A percentile compares a stretch with the other conserved stretches of the same genome.
Conservation (phyloP, 1,140 invertebrate species). For the Popillia japonica region DNA sequence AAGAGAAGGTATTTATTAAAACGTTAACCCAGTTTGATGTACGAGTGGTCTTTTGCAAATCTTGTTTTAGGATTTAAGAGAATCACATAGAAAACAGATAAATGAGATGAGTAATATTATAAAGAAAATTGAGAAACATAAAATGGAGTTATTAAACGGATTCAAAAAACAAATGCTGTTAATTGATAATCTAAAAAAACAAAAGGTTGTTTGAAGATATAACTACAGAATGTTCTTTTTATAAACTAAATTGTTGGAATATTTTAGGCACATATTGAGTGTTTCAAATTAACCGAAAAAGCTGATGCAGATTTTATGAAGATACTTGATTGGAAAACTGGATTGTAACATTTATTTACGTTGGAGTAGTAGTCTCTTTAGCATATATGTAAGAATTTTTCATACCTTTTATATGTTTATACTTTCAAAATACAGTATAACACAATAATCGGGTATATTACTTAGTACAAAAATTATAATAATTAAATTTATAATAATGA, state of each 20-base stretch:
- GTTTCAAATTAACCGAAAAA: conserved; percentile 59
- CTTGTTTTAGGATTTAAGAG: conserved; percentile 60
- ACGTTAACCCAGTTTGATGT: neutral
- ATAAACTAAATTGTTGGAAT: neutral
- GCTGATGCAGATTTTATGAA: conserved; percentile 62
- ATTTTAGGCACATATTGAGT: conserved; percentile 61
- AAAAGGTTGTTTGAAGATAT: conserved; percentile 59
- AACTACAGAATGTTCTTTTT: neutral
- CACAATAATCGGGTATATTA: neutral
- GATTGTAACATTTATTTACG: conserved; percentile 37
- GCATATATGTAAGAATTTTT: neutral
- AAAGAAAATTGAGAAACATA: conserved; percentile 63
- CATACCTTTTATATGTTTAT: neutral
- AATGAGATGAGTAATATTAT: conserved; percentile 58
- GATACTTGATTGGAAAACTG: conserved; percentile 61
- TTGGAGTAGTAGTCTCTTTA: neutral
- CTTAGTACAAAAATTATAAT: too few relatives aligned
- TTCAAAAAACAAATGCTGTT: conserved; percentile 65
- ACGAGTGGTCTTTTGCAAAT: neutral
- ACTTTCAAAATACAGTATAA: neutral
- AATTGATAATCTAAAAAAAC: conserved; percentile 65
- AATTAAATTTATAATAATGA: too few relatives aligned
- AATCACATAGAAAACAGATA: conserved; percentile 59
- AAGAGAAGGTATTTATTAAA: conserved; percentile 61
- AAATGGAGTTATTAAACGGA: conserved; percentile 61